Evolutionary conservation across 2,888 invertebrate species (phyloP).

Genomic region (Cephus sareptanus): DNA sequence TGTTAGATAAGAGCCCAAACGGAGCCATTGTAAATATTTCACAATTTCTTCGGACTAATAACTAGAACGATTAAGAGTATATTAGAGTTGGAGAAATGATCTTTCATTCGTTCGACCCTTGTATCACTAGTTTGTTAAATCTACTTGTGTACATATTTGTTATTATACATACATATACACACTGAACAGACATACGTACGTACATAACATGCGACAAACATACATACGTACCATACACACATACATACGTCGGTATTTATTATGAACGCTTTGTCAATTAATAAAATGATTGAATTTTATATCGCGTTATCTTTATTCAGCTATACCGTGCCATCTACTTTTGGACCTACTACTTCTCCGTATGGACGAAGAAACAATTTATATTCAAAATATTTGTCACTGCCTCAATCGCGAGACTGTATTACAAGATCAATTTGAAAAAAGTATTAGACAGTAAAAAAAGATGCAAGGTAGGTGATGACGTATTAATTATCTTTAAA

Average conservation of each 20-base stretch:
- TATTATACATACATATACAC: constrained; percentile 52
- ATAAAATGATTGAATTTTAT: constrained; percentile 64
- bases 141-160: constrained; percentile 64
- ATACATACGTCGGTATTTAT: constrained; percentile 56
- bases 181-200: constrained; percentile 34
- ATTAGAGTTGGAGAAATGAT: constrained; percentile 26
- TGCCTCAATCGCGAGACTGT: neutral
- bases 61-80: constrained; percentile 24
- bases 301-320: neutral
- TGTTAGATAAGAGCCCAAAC: neutral
- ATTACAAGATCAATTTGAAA: neutral
- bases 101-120: constrained; percentile 46
- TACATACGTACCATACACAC: constrained; percentile 13
- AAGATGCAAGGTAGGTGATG: neutral
- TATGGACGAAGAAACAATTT: neutral
- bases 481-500: neutral
- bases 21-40: constrained; percentile 46
- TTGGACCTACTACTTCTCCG: too few species aligned
- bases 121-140: constrained; percentile 64
- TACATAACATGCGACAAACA: constrained; percentile 27
- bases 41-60: constrained; percentile 38
- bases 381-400: neutral
- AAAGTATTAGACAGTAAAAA: neutral
- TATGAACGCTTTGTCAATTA: constrained; percentile 67
- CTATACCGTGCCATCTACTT: neutral